Conservation (phyloP, 2,888 invertebrate genomes). For the Drosophila putrida region DNA sequence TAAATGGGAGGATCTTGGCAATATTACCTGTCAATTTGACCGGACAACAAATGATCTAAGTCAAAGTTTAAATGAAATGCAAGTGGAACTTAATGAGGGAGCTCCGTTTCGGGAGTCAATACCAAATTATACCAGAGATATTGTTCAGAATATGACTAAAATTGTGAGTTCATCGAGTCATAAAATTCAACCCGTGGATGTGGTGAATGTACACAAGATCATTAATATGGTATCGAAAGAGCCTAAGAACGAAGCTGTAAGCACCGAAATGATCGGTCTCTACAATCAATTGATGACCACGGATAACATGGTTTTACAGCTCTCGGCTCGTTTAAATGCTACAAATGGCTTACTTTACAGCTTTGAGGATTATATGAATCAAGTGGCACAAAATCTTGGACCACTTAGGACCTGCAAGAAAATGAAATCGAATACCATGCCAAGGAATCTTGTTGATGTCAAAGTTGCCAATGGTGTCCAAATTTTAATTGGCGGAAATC, state of each 20-base stretch:
- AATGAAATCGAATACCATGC: no score
- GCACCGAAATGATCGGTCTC: conserved; percentile 14
- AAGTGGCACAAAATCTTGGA: background rate
- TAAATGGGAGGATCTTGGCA: conserved; percentile 17
- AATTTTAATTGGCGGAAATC: conserved; percentile 14
- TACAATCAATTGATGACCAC: conserved; percentile 31
- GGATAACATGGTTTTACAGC: conserved; percentile 3
- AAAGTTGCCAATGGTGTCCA: conserved; percentile 5
- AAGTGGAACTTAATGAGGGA: background rate
- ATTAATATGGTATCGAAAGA: conserved; percentile 8
- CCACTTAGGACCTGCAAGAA: background rate
- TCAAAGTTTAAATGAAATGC: conserved; percentile 1
- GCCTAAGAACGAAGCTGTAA: background rate
- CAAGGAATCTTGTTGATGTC: conserved; percentile 12
- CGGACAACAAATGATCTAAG: background rate
- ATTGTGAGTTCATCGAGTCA: background rate
- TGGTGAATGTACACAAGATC: conserved; percentile 26
- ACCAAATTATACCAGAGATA: background rate
- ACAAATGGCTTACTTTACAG: conserved; percentile 22
- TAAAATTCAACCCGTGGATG: conserved; percentile 12
- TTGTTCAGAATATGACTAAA: background rate
- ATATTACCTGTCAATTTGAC: conserved; percentile 18
- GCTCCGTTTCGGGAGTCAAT: background rate
- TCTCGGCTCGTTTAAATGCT: conserved; percentile 20
- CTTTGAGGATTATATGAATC: conserved; percentile 30